Percentiles rank a stretch among this genome's conserved stretches.
These are phyloP conservation scores for Ahaetulla prasina DNA, from an alignment of 2,113 vertebrate genomes.

Conservation along the genomic window DNA sequence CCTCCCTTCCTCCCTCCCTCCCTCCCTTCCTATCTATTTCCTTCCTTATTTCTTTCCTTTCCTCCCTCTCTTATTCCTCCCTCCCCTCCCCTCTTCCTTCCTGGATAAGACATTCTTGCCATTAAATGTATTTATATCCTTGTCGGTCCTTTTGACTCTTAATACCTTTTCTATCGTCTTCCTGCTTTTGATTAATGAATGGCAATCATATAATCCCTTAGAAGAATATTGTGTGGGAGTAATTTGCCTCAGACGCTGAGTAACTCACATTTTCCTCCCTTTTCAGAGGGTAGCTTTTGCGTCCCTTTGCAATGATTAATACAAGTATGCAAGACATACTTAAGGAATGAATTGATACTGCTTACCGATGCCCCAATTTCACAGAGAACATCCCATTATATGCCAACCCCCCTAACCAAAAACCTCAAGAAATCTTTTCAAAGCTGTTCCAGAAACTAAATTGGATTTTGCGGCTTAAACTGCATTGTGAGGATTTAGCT, in stretches of 20 bases:
- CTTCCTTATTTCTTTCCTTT: neutral
- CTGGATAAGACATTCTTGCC: neutral
- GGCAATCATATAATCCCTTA: neutral
- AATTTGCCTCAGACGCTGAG: neutral
- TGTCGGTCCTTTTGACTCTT: conserved; percentile 6
- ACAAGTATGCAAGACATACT: neutral
- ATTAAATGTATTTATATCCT: neutral
- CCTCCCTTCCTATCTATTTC: too few relatives aligned
- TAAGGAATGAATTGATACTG: neutral
- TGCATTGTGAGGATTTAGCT: conserved; percentile 4
- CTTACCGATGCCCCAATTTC: conserved; percentile 26
- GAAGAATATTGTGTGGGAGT: neutral
- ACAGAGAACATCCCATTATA: conserved; percentile 17
- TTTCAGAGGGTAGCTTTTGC: neutral
- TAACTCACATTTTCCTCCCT: neutral
- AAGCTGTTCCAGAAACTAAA: conserved; percentile 11
- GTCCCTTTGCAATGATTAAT: neutral
- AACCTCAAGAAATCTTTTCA: neutral
- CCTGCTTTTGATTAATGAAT: neutral
- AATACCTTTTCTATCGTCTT: neutral
- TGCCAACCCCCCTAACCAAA: neutral
- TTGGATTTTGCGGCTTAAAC: neutral
- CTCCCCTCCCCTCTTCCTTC: neutral
- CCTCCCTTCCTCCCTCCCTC: too few relatives aligned
- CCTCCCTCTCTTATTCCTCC: too few relatives aligned